Conservation (phyloP, 35 echinoderm and acorn worm species). For the Hemicentrotus pulcherrimus region DNA sequence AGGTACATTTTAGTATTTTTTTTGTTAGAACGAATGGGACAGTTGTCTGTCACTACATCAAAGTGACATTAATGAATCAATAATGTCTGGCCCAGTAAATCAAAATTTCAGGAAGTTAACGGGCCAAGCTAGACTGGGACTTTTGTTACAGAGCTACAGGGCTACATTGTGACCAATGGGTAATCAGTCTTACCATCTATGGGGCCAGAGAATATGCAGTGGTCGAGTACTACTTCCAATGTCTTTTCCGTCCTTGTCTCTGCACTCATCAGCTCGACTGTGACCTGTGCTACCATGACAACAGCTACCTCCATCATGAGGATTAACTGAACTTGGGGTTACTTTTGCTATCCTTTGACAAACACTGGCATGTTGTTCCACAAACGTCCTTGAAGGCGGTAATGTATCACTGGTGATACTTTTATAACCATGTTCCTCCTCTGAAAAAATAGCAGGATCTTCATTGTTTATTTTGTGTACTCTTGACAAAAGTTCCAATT, state of each 20-base stretch:
- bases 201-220: slow-evolving; percentile 93
- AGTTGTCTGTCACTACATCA: too few relatives aligned
- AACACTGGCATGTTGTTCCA: background rate
- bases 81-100: too few relatives aligned
- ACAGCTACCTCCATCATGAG: background rate
- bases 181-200: slow-evolving; percentile 72
- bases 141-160: too few relatives aligned
- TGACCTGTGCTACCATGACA: background rate
- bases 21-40: too few relatives aligned
- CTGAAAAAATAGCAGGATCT: slow-evolving; percentile 50
- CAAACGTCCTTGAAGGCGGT: background rate
- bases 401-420: background rate
- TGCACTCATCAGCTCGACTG: background rate
- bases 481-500: background rate
- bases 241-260: background rate
- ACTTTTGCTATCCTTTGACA: background rate
- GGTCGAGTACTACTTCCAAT: background rate
- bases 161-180: too few relatives aligned
- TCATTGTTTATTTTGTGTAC: background rate
- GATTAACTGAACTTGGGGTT: background rate
- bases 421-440: background rate
- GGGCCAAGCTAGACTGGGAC: too few relatives aligned
- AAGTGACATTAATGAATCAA: too few relatives aligned
- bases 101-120: too few relatives aligned
- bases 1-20: too few relatives aligned